Base-by-base conservation (phyloP, 1,140 invertebrate species). In the Aphaenogaster floridana region DNA sequence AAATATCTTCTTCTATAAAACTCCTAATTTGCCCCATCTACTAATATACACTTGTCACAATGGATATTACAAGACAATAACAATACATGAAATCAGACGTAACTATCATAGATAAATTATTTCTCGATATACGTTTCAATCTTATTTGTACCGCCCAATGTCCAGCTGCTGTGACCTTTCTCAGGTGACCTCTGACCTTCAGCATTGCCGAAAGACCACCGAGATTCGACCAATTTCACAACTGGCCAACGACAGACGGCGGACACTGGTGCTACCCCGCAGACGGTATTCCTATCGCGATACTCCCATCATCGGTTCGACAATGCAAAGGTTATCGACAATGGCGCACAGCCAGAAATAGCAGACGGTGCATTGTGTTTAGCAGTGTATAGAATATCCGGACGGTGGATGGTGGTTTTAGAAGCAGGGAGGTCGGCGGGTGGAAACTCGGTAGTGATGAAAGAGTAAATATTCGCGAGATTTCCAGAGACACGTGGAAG, bases 281-380 rank as follows among this genome's bases (percentile, higher is more conserved):
- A 80, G 86, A 88, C 86, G 81, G 50, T 69, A 91, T 87, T 91
- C 87, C 90, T 91, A 91, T 91, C 90, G 83, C 57, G 85, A 59
- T 89, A 86, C 77, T 91, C 76, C 86, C 88, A 92, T 92, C 88
- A 91, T 92, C 83, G 71, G 86, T 74, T 86, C 91, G 86, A 93
- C 89, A 92, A 92, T 91, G 89, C 89, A 90, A 90, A 91, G 89
- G 92, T 91, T 93, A 94, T 94, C 91, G 93, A 92, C 93, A 93
- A 93, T 93, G 93, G 93, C 93, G 81, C 57, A 36, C n/a, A 76
- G 93, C 93, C 93, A 94, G 92, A 85, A 93, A 93, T 90, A 92
- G 87, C 93, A 93, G 93, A 93, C 91, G 91, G 89, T 91, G 89
- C 88, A 92, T 93, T 93, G 91, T 93, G 89, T 92, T 93, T 92